Evolutionary conservation across 2,888 invertebrate species (phyloP).

Genomic region (Platycnemis pennipes): DNA sequence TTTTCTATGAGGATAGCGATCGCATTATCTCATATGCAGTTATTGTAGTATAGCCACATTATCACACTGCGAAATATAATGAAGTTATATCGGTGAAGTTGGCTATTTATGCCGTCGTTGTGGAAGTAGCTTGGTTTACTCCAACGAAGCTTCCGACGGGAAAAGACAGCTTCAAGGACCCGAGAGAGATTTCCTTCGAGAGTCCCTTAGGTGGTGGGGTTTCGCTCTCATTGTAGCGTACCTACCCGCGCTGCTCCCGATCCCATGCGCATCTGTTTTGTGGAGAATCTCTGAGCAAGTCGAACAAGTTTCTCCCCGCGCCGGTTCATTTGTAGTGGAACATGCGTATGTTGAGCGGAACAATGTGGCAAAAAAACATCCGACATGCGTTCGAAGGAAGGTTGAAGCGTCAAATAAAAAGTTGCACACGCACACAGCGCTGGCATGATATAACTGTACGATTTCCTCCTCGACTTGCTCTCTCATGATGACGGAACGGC

Average conservation of each 20-base stretch:
- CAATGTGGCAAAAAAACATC: constrained; percentile 31
- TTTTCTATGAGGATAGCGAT: no score
- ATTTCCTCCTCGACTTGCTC: neutral
- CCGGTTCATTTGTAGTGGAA: constrained; percentile 32
- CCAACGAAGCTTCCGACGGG: no score
- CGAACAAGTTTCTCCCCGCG: constrained; percentile 12
- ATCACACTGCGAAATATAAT: no score
- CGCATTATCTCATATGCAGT: no score
- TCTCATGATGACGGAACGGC: neutral
- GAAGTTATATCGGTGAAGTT: no score
- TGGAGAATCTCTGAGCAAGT: neutral
- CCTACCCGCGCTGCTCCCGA: neutral
- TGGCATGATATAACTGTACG: neutral
- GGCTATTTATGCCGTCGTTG: no score
- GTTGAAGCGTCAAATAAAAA: neutral
- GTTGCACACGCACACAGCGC: neutral
- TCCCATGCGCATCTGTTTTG: constrained; percentile 32
- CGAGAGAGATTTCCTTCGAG: neutral
- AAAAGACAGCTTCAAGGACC: neutral
- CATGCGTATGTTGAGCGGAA: neutral
- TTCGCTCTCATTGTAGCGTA: neutral
- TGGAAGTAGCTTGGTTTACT: no score
- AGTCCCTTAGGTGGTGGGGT: neutral
- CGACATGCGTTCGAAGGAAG: constrained; percentile 41
- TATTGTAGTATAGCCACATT: no score